Conservation (phyloP, 35 echinoderm and acorn worm genomes). For the Ptychodera flava region DNA sequence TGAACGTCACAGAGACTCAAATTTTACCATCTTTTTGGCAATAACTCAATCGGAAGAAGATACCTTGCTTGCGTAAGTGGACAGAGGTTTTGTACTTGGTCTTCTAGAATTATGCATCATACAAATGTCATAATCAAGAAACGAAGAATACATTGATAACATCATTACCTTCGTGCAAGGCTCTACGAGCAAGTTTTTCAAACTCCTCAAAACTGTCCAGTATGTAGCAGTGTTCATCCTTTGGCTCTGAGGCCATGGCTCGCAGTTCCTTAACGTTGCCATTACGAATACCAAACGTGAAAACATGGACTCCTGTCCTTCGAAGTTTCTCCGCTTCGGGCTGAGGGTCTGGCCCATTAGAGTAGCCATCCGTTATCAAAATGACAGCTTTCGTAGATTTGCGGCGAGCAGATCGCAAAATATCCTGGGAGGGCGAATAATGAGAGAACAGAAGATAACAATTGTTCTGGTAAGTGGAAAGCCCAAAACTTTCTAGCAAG, state of each 20-base stretch:
- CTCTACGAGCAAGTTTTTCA: conserved; percentile 78
- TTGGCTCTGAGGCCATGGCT: conserved; percentile 59
- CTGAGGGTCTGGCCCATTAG: conserved; percentile 74
- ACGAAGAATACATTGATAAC: too few relatives aligned
- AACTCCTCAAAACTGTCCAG: conserved; percentile 83
- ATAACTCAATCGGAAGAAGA: too few relatives aligned
- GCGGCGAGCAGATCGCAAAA: conserved; percentile 51
- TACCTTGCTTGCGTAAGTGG: too few relatives aligned
- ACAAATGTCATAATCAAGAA: too few relatives aligned
- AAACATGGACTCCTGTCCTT: conserved; percentile 66
- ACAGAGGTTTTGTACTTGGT: too few relatives aligned
- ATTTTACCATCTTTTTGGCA: too few relatives aligned
- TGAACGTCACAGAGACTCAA: too few relatives aligned
- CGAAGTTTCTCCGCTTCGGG: conserved; percentile 41
- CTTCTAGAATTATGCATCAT: too few relatives aligned
- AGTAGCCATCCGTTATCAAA: conserved; percentile 90
- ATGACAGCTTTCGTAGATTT: conserved; percentile 73
- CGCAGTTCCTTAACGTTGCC: conserved; percentile 71
- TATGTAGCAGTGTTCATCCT: conserved; percentile 84
- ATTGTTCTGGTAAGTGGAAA: too few relatives aligned
- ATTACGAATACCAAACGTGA: conserved; percentile 87
- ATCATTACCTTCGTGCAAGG: conserved; percentile 97
- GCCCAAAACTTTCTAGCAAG: too few relatives aligned
- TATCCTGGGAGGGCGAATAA: conserved; percentile 55
- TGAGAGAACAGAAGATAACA: too few relatives aligned